Conservation (phyloP, 2,888 invertebrate genomes). For the Pandemis corylana region DNA sequence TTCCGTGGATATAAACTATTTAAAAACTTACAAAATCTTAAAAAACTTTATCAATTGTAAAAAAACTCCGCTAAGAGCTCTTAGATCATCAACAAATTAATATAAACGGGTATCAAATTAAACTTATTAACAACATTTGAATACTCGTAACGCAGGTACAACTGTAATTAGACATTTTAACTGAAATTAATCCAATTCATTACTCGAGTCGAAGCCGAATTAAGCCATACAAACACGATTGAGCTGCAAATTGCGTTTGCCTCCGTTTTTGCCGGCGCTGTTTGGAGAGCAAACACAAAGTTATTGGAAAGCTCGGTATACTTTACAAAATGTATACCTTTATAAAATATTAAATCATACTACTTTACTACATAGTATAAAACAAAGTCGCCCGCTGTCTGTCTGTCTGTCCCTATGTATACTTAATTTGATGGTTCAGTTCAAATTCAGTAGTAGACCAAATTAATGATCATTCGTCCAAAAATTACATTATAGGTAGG, state of each 20-base stretch:
- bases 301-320: constrained; percentile 20
- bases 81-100: not conserved
- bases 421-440: no score
- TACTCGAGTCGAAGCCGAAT: constrained; percentile 61
- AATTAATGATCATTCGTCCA: no score
- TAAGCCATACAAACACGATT: constrained; percentile 71
- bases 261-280: constrained; percentile 56
- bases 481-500: no score
- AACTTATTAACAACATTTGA: constrained; percentile 32
- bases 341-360: no score
- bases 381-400: no score
- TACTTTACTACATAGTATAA: no score
- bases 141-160: constrained; percentile 46
- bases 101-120: constrained; percentile 5
- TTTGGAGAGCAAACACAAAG: constrained; percentile 50
- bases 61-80: not conserved
- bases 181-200: constrained; percentile 64
- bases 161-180: constrained; percentile 63
- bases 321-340: not conserved
- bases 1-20: no score
- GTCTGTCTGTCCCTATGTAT: no score
- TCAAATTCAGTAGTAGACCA: no score
- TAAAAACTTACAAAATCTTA: no score
- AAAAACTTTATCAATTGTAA: not conserved
- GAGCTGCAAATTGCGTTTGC: constrained; percentile 68